phyloP scores from a whole-genome alignment of 2,113 vertebrate genomes.

The Potamarius usumacintae region DNA sequence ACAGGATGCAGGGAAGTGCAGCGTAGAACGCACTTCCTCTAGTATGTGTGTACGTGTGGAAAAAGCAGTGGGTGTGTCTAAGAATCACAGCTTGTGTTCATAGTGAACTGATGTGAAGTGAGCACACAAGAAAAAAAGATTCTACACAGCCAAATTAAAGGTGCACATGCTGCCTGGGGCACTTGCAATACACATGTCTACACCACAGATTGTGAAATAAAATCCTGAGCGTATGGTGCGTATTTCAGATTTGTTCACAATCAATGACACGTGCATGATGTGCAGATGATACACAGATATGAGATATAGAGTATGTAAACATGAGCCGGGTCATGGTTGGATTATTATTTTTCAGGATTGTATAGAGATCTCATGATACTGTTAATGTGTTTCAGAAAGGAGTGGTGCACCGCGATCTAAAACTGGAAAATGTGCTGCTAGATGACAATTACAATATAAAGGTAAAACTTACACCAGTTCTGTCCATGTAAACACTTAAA shows the following conservation, averaged over 20 bases:
- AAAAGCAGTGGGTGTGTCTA: not conserved
- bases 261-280: too few species aligned
- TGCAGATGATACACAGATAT: not conserved
- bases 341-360: not conserved
- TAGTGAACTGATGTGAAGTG: not conserved
- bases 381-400: constrained; percentile 81
- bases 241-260: not conserved
- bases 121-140: not conserved
- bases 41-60: not conserved
- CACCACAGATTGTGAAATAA: not conserved
- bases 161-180: not conserved
- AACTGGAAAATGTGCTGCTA: constrained; percentile 98
- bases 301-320: not conserved
- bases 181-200: not conserved
- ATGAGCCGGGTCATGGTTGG: not conserved
- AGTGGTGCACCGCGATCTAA: constrained; percentile 96
- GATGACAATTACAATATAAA: constrained; percentile 99
- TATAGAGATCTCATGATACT: not conserved
- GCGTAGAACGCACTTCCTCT: not conserved
- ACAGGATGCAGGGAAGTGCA: constrained; percentile 11
- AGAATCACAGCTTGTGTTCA: not conserved
- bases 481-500: not conserved
- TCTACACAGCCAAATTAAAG: not conserved
- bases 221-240: not conserved
- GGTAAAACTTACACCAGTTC: constrained; percentile 68